These are phyloP conservation scores for Itoplectis maculator DNA, from an alignment of 2,888 invertebrate genomes.

Conservation along the genomic window DNA sequence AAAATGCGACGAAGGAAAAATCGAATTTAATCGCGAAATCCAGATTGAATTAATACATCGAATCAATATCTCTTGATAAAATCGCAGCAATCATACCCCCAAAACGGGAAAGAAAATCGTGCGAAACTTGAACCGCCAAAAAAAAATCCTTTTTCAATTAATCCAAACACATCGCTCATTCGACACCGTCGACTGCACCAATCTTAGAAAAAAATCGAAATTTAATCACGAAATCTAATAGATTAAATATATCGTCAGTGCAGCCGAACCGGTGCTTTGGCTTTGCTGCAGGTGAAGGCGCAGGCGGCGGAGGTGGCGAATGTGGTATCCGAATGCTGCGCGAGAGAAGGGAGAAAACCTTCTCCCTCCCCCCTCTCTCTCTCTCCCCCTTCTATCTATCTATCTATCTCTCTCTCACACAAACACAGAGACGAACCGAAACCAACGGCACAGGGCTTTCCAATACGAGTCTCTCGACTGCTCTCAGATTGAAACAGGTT, in stretches of 20 bases:
- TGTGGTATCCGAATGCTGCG: slow-evolving; percentile 65
- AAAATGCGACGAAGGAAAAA: too few species aligned
- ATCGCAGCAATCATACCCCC: too few species aligned
- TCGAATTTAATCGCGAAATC: too few species aligned
- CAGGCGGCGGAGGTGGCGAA: slow-evolving; percentile 68
- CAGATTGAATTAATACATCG: too few species aligned
- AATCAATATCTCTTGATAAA: too few species aligned
- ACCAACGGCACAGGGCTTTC: slow-evolving; percentile 27
- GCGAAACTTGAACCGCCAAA: too few species aligned
- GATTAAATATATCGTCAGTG: slow-evolving; percentile 11
- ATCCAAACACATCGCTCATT: too few species aligned
- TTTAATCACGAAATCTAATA: neutral
- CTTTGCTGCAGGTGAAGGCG: too few species aligned
- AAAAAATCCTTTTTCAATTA: too few species aligned
- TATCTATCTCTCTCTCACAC: slow-evolving; percentile 14
- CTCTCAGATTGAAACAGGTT: slow-evolving; percentile 71
- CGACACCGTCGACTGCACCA: too few species aligned
- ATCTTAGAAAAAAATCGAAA: neutral
- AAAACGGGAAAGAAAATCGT: too few species aligned
- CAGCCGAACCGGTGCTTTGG: slow-evolving; percentile 39
- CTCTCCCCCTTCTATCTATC: neutral
- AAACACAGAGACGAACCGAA: neutral
- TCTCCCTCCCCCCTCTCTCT: neutral
- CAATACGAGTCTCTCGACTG: slow-evolving; percentile 50
- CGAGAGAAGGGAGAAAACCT: slow-evolving; percentile 63